Evolutionary conservation across 2,113 vertebrate genomes (phyloP).

Genomic region (Amazona vittata): DNA sequence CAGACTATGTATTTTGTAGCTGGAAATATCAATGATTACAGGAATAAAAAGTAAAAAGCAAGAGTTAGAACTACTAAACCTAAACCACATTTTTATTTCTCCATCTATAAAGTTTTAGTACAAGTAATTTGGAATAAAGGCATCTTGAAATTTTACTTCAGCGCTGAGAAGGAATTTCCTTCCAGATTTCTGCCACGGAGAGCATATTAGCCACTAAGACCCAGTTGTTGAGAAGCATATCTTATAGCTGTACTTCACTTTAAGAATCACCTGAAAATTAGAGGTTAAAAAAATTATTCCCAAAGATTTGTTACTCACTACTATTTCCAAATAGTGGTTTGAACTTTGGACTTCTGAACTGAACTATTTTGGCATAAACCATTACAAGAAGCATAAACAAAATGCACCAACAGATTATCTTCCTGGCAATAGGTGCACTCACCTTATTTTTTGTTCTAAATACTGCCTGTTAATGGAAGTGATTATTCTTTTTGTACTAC

Average conservation of each 20-base stretch:
- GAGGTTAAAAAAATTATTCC: neutral
- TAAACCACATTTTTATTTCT: constrained; percentile 34
- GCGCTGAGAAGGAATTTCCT: neutral
- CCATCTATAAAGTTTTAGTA: constrained; percentile 31
- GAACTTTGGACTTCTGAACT: neutral
- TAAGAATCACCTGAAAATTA: neutral
- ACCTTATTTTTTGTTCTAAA: neutral
- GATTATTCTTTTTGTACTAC: neutral
- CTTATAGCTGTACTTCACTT: neutral
- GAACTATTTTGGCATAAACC: neutral
- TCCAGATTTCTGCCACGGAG: neutral
- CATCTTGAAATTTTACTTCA: constrained; percentile 43
- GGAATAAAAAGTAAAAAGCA: neutral
- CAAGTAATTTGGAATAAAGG: constrained; percentile 21
- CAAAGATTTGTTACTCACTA: neutral
- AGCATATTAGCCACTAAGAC: neutral
- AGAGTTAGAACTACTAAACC: constrained; percentile 2
- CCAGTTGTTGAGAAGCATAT: neutral
- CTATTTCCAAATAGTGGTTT: neutral
- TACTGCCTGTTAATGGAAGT: neutral
- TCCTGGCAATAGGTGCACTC: neutral
- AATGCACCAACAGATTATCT: neutral
- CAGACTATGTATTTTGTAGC: neutral
- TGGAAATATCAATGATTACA: constrained; percentile 17
- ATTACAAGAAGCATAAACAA: neutral